These are phyloP conservation scores for Sapajus apella DNA, from an alignment of 2,113 vertebrate species.

Conservation along the genomic window DNA sequence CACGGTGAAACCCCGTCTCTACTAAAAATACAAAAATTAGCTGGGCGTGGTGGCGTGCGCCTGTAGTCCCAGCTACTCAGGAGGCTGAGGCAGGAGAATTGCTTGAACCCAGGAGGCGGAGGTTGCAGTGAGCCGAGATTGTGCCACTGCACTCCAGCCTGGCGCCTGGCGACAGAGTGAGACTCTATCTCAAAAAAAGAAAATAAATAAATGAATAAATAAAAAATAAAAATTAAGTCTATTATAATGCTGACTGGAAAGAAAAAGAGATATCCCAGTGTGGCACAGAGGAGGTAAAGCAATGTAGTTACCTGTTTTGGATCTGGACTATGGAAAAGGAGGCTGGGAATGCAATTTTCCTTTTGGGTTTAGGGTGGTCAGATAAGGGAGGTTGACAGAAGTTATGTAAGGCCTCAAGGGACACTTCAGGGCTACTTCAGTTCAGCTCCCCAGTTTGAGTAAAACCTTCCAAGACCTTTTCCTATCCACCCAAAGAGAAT, in stretches of 20 bases:
- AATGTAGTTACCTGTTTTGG: neutral
- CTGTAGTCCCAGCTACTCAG: no score
- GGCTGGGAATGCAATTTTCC: neutral
- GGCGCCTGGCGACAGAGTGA: no score
- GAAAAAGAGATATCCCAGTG: neutral
- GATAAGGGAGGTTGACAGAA: neutral
- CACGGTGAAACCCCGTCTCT: no score
- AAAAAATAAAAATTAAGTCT: neutral
- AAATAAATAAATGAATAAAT: neutral
- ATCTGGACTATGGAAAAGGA: neutral
- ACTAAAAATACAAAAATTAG: no score
- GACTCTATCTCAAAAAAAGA: no score
- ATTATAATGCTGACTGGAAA: neutral
- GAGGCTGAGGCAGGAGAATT: no score
- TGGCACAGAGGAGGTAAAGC: neutral
- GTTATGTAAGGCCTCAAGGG: neutral
- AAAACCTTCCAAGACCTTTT: neutral
- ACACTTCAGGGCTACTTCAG: neutral
- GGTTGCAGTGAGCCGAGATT: no score
- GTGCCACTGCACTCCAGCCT: no score
- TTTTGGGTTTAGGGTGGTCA: constrained; percentile 15
- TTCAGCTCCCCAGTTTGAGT: neutral
- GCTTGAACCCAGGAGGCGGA: no score
- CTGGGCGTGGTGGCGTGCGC: no score
- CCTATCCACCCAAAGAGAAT: neutral